Percentiles rank a stretch among this genome's conserved stretches.
Evolutionary conservation across 2,888 invertebrate genomes (phyloP).

Genomic region (Cosmia pyralina): DNA sequence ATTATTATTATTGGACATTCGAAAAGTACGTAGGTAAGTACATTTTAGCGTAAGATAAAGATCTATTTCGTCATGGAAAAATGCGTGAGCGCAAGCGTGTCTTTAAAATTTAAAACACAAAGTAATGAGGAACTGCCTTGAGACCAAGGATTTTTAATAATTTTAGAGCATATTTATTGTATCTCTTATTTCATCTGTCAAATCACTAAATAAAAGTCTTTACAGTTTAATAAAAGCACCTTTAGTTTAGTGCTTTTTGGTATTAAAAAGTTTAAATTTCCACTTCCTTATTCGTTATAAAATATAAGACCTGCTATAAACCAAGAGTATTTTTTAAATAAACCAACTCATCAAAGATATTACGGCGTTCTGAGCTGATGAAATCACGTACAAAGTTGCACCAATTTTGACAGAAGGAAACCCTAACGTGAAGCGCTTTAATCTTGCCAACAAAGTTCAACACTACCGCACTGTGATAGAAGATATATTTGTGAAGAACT

Average conservation of each 20-base stretch:
- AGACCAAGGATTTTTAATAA: constrained; percentile 42
- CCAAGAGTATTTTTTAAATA: constrained; percentile 33
- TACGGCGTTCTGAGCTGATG: constrained; percentile 43
- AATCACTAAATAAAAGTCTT: background rate
- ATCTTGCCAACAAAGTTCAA: constrained; percentile 64
- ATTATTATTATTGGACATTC: constrained; percentile 13
- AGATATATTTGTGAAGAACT: constrained; percentile 67
- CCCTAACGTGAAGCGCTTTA: constrained; percentile 56
- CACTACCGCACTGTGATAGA: constrained; percentile 63
- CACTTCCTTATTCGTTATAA: constrained; percentile 38
- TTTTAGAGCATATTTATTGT: constrained; percentile 18
- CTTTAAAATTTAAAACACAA: constrained; percentile 27
- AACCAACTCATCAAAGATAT: constrained; percentile 48
- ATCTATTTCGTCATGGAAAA: constrained; percentile 49
- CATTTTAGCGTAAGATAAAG: constrained; percentile 29
- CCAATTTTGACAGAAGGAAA: constrained; percentile 58
- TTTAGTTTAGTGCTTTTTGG: background rate
- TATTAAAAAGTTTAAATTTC: constrained; percentile 33
- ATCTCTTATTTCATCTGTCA: constrained; percentile 18
- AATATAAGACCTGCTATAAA: constrained; percentile 27
- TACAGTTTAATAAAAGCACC: background rate
- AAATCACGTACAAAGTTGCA: constrained; percentile 64
- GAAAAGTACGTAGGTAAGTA: background rate
- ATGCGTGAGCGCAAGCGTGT: constrained; percentile 35
- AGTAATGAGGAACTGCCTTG: constrained; percentile 52